Base-by-base conservation (phyloP, 2,797 vertebrate species). In the Graptemys geographica region DNA sequence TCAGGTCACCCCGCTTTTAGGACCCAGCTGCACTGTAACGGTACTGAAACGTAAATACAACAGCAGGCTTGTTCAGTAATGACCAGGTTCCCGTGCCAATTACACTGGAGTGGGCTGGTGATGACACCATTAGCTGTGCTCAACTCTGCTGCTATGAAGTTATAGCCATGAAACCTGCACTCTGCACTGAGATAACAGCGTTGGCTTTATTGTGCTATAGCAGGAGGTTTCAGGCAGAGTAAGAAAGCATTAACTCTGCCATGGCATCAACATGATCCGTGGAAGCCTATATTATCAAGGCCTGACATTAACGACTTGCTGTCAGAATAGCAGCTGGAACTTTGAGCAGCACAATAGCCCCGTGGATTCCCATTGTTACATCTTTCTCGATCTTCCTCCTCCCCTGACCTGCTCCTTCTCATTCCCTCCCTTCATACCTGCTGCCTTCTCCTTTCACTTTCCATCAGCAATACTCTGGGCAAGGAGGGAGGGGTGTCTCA, bases 101-200 rank as follows among this genome's bases (percentile, higher is more conserved):
- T 91, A 78, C 53, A 89, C 82, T 82, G 69, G 79, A 94, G 76
- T 11, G 41, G 89, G 92, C 19, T 74, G 78, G 79, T 49, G 25
- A 86, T 90, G 86, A 88, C 18, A 78, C 31, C 5, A 55, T 85
- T 93, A 94, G 57, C 55, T 82, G 37, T 90, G 72, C 31, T 84
- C 49, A 41, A 23, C 21, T 7, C 5, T 88, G 74, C 1, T 1
- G 28, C 76, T 80, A 56, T 25, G 84, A 92, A 92, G 11, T 83
- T 85, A 79, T 15, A 88, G 37, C 89, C 44, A n/a, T 59, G 87
- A 96, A 94, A 86, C 49, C 55, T 81, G 84, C 41, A 83, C 49
- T 83, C 51, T 79, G 79, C 52, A 37, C 83, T 65, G 81, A 96
- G 85, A 81, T 80, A 94, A 96, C 65, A 93, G 84, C 86, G 37